phyloP scores from a whole-genome alignment of 2,888 invertebrate species.

The Phaonia tiefii region DNA sequence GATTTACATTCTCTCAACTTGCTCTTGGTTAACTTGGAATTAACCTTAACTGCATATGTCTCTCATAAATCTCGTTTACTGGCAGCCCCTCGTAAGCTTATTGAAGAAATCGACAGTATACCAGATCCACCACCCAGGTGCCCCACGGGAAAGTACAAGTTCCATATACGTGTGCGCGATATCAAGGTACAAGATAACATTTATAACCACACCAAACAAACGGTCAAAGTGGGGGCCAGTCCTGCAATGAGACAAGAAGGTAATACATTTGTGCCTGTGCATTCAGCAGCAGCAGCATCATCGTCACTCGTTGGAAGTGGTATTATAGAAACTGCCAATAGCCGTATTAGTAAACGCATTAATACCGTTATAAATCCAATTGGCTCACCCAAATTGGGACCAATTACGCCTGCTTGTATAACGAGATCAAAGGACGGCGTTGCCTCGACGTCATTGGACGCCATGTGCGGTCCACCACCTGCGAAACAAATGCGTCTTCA shows the following conservation, averaged over 20 bases:
- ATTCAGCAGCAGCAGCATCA: constrained; percentile 2
- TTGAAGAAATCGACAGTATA: constrained; percentile 85
- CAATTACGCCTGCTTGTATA: constrained; percentile 81
- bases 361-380: constrained; percentile 75
- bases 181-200: constrained; percentile 77
- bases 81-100: constrained; percentile 86
- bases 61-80: constrained; percentile 90
- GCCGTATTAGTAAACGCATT: constrained; percentile 73
- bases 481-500: constrained; percentile 56
- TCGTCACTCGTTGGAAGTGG: constrained; percentile 1
- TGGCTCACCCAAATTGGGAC: constrained; percentile 66
- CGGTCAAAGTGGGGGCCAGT: constrained; percentile 80
- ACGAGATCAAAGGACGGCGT: constrained; percentile 65
- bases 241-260: constrained; percentile 80
- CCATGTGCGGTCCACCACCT: constrained; percentile 39
- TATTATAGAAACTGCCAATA: constrained; percentile 68
- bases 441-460: constrained; percentile 31
- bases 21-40: constrained; percentile 85
- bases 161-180: constrained; percentile 82
- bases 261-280: constrained; percentile 77
- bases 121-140: constrained; percentile 84
- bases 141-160: constrained; percentile 85
- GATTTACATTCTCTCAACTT: constrained; percentile 85
- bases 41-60: constrained; percentile 89
- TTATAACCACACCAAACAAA: constrained; percentile 69